These are phyloP conservation scores for Lithosia quadra DNA, from an alignment of 2,888 invertebrate species.

Conservation along the genomic window DNA sequence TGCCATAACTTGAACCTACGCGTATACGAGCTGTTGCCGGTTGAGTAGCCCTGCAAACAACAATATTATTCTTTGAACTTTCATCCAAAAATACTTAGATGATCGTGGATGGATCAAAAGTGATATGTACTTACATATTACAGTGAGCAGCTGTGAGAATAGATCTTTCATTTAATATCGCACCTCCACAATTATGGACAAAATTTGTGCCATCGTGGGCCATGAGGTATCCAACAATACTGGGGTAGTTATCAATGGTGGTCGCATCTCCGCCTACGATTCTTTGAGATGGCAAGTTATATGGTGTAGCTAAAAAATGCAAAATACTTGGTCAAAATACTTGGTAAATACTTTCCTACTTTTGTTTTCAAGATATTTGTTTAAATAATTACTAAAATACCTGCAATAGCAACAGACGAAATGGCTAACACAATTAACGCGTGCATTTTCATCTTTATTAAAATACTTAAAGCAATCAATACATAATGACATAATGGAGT, in stretches of 20 bases:
- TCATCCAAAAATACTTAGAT: no score
- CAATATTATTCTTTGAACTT: background rate
- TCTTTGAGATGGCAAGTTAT: background rate
- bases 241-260: slow-evolving; percentile 5
- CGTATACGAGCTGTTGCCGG: background rate
- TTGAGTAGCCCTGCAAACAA: background rate
- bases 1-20: slow-evolving; percentile 1
- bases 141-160: slow-evolving; percentile 14
- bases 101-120: no score
- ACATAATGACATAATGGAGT: background rate
- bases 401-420: background rate
- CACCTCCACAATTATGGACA: slow-evolving; percentile 8
- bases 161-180: slow-evolving; percentile 10
- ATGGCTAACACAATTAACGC: background rate
- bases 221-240: background rate
- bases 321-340: background rate
- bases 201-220: background rate
- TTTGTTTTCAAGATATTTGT: no score
- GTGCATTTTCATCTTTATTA: background rate
- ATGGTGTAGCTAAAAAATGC: background rate
- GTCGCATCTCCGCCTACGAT: slow-evolving; percentile 3
- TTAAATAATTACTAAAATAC: background rate
- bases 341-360: background rate
- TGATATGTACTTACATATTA: slow-evolving; percentile 1
- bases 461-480: background rate